Conservation (phyloP, 2,888 invertebrate genomes). For the Tinea pellionella region DNA sequence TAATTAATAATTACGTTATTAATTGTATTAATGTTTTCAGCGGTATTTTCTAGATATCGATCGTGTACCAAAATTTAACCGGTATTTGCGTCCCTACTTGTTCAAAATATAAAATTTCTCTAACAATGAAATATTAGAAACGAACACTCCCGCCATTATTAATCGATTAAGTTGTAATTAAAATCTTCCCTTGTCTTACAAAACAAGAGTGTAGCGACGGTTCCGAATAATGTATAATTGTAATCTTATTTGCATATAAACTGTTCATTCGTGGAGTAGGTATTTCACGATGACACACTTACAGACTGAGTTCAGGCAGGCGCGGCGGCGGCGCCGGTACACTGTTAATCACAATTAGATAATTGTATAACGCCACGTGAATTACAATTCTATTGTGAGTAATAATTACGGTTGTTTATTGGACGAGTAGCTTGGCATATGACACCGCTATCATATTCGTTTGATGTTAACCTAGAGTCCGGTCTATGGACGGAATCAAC, state of each 20-base stretch:
- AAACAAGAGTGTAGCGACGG: conserved; percentile 34
- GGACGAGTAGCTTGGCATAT: no score
- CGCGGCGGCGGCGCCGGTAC: no score
- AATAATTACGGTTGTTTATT: no score
- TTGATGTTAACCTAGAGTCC: no score
- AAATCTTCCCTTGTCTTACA: conserved; percentile 30
- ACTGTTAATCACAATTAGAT: conserved; percentile 18
- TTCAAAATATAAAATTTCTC: not conserved
- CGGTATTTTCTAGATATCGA: no score
- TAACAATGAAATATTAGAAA: not conserved
- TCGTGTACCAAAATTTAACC: no score
- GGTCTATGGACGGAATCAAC: no score
- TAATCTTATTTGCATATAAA: conserved; percentile 45
- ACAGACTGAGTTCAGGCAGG: conserved; percentile 9
- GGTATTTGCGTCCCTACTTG: not conserved
- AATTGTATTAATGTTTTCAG: no score
- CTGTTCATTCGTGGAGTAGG: conserved; percentile 27
- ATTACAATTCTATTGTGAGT: not conserved
- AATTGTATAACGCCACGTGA: not conserved
- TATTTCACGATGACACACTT: conserved; percentile 26
- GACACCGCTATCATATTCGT: no score
- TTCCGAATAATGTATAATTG: conserved; percentile 46
- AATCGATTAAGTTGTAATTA: conserved; percentile 30
- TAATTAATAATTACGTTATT: no score
- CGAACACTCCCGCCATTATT: conserved; percentile 10